Evolutionary conservation across 2,113 vertebrate genomes (phyloP).

Genomic region (Alexandromys fortis): DNA sequence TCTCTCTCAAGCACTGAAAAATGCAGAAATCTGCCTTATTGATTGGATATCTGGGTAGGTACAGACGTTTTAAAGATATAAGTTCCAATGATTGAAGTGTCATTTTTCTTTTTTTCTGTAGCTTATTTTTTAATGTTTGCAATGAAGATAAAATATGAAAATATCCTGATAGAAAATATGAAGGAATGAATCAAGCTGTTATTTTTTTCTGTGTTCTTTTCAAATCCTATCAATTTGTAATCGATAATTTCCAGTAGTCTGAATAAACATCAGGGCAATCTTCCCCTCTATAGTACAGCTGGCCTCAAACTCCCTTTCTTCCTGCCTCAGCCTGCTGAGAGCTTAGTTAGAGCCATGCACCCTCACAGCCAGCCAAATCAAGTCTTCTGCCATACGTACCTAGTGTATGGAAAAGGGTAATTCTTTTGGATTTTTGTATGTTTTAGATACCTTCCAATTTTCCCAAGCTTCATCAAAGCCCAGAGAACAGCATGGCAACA

Average conservation of each 20-base stretch:
- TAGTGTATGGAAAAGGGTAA: background rate
- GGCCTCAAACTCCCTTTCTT: background rate
- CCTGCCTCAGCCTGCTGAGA: background rate
- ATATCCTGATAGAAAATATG: background rate
- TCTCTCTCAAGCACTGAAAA: background rate
- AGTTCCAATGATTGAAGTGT: background rate
- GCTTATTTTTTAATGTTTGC: background rate
- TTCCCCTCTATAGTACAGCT: background rate
- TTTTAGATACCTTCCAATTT: background rate
- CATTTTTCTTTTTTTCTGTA: background rate
- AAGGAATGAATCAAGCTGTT: background rate
- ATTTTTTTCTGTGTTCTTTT: background rate
- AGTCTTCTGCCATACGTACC: background rate
- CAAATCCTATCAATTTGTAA: background rate
- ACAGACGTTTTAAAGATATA: background rate
- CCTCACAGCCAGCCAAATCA: background rate
- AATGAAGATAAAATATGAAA: slow-evolving; percentile 11
- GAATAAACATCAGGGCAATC: background rate
- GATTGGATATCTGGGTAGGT: background rate
- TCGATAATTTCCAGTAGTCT: background rate
- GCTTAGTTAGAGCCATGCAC: background rate
- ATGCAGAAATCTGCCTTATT: background rate
- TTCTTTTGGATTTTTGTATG: background rate
- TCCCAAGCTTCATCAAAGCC: background rate
- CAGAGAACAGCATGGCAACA: background rate